Base-by-base conservation (phyloP, 2,888 invertebrate species). In the Fabriciana adippe region DNA sequence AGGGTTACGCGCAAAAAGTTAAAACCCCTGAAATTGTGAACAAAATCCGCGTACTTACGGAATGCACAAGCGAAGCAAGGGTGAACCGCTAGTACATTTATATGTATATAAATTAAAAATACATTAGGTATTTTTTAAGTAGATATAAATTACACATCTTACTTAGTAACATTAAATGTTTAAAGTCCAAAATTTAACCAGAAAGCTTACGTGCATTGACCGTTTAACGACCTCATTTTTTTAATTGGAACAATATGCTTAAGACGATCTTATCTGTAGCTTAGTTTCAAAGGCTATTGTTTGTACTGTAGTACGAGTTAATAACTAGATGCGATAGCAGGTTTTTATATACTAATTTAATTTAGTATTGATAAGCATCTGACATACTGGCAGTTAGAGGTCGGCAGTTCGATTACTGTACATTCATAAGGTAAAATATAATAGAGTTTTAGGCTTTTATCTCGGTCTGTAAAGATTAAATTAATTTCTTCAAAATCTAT, bases 181-280 rank as follows among this genome's bases (percentile, higher is more conserved):
- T 50, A 16, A 35, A 31, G 61, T 61, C 41, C 41, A 50, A 51
- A 61, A 51, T 31, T 31, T 31, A 61, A 51, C 50, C 61, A 61
- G 51, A 61, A 61, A 61, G 21, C 51, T 55, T 26, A 16, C 54
- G 59, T 54, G 48, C 66, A 41, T 57, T 57, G 59, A 60, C 66
- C 66, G 66, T 59, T 66, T 66, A 60, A 55, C 31, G 66, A 47
- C 66, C 60, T 60, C 59, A 18, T 66, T 66, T 60, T 61, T 66
- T 55, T 55, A 54, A 66, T 66, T 60, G 64, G 56, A 66, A 60
- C 47, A 48, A 65, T 65, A 66, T 54, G 35, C 47, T 50, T 54
- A 13, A 48, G 59, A 59, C 35, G 59, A 60, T 66, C 15, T 66
- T 66, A 60, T 66, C 66, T 60, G 14, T 35, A n/a, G 35, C 48